Percentiles rank a stretch among this genome's conserved stretches.
Conservation (phyloP, 2,797 vertebrate species). For the Rhodeus uyekii region DNA sequence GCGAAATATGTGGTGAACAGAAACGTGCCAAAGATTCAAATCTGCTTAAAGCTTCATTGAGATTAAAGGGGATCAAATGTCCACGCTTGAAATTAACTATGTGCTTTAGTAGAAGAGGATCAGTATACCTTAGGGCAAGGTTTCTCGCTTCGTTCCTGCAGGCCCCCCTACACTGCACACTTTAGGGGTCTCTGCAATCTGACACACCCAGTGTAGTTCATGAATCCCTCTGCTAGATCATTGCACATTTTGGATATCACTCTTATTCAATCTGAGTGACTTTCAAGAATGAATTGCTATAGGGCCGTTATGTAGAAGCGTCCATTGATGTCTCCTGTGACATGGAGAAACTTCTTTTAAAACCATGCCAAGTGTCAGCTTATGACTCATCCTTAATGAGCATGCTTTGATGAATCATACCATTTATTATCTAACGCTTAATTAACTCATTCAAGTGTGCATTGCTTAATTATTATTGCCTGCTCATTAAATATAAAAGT, state of each 20-base stretch:
- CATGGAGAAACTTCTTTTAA: slow-evolving; percentile 7
- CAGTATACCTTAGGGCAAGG: slow-evolving; percentile 3
- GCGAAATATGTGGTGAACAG: slow-evolving; percentile 67
- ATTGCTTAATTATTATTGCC: not conserved
- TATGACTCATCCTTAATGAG: slow-evolving; percentile 1
- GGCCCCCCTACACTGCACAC: not conserved
- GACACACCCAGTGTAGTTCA: not conserved
- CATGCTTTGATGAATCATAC: not conserved
- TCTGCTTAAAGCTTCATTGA: slow-evolving; percentile 52
- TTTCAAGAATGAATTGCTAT: not conserved
- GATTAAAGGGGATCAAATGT: slow-evolving; percentile 27
- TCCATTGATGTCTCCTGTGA: not conserved
- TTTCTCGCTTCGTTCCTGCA: not conserved
- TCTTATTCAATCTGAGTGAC: not conserved
- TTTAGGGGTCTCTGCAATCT: not conserved
- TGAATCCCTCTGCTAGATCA: not conserved
- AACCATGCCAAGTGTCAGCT: too few species aligned
- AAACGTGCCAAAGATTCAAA: slow-evolving; percentile 63
- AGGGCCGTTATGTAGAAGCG: not conserved
- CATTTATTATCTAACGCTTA: not conserved
- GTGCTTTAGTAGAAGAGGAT: slow-evolving; percentile 4
- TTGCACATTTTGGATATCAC: too few species aligned
- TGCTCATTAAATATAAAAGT: not conserved
- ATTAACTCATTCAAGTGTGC: not conserved
- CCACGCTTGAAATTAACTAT: not conserved